Conservation (phyloP, 35 echinoderm and acorn worm genomes). For the Patiria miniata region DNA sequence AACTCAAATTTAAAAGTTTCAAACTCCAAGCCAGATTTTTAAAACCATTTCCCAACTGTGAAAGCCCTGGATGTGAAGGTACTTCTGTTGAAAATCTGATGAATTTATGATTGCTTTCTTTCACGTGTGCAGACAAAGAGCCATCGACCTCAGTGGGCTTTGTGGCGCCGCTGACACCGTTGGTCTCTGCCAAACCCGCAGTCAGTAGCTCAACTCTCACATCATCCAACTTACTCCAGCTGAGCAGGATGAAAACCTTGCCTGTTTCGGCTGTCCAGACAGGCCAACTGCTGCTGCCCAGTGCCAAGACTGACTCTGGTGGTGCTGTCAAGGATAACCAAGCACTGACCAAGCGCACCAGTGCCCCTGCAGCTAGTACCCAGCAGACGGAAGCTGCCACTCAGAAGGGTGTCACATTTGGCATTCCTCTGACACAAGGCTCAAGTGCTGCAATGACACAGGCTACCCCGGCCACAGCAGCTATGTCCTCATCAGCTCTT, state of each 20-base stretch:
- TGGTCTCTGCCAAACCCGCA: background rate
- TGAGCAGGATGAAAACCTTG: constrained; percentile 10
- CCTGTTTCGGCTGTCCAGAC: background rate
- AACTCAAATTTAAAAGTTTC: background rate
- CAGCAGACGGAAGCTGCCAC: no score
- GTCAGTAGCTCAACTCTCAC: background rate
- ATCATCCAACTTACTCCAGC: background rate
- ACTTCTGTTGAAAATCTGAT: background rate
- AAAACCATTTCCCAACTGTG: background rate
- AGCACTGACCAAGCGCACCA: background rate
- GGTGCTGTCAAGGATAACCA: background rate
- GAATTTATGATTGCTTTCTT: background rate
- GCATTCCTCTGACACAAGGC: no score
- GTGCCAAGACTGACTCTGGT: background rate
- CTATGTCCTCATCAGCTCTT: background rate
- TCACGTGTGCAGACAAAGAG: background rate
- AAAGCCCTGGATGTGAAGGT: background rate
- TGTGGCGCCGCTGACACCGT: background rate
- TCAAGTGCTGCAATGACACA: no score
- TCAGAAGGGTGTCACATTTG: no score
- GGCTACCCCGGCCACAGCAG: no score
- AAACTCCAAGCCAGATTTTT: background rate
- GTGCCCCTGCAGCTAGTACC: background rate
- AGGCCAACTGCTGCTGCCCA: background rate
- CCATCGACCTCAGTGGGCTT: background rate